Percentiles rank a stretch among this genome's conserved stretches.
phyloP scores from a whole-genome alignment of 2,888 invertebrate genomes.

The Mythimna vitellina region DNA sequence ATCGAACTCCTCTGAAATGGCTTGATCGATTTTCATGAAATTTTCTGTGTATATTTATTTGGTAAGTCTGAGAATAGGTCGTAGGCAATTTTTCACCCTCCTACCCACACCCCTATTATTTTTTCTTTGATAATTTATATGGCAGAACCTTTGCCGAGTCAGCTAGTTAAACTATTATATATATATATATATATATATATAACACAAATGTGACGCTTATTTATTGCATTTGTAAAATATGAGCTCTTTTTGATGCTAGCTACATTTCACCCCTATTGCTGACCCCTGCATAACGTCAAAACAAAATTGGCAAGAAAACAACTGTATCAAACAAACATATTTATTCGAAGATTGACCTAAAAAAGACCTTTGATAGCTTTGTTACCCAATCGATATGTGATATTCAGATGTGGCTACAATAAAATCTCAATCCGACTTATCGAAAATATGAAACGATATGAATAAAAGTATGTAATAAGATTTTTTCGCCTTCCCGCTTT shows the following conservation, averaged over 20 bases:
- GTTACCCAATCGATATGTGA: constrained; percentile 37
- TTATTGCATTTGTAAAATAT: constrained; percentile 14
- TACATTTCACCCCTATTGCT: not conserved
- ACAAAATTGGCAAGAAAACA: constrained; percentile 47
- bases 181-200: no score
- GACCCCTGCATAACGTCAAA: constrained; percentile 31
- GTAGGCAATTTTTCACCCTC: no score
- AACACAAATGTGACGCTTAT: not conserved
- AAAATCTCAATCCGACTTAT: constrained; percentile 27
- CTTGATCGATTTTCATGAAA: no score
- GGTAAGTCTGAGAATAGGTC: no score
- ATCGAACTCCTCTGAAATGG: no score
- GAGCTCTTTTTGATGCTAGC: not conserved
- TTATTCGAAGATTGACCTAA: constrained; percentile 49
- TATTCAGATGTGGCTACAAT: constrained; percentile 53
- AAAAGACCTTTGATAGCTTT: constrained; percentile 40
- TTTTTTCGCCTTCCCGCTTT: not conserved
- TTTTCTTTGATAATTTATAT: no score
- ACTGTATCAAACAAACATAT: constrained; percentile 46
- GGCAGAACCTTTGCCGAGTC: no score
- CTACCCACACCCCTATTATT: no score
- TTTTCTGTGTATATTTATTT: no score
- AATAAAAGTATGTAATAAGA: not conserved
- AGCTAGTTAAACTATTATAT: constrained; percentile 7
- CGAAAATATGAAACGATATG: constrained; percentile 34